Evolutionary conservation across 1,140 invertebrate genomes (phyloP), one percentile per base, ranked within the genome.

Genomic region (Neodiprion lecontei): DNA sequence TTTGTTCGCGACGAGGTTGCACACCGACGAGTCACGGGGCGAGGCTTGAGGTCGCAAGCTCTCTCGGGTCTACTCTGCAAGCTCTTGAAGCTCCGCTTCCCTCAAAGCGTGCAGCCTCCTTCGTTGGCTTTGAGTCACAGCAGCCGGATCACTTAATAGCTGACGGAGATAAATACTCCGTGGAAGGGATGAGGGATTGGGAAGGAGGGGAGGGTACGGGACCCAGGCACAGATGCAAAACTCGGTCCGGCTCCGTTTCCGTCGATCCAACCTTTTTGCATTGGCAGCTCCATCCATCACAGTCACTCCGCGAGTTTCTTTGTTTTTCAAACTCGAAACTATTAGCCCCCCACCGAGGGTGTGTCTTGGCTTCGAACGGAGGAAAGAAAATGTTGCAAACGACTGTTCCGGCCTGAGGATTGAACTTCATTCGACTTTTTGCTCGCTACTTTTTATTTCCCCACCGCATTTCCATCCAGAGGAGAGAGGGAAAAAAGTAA

Each of bases 21-120:
- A 14, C 53, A 61, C 9, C n/a, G 11, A 1, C 53, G 53, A 61
- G 53, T 61, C 53, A 61, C 5, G 9, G n/a, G n/a, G 11, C n/a
- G 53, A 61, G 53, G n/a, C 53, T 61, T 61, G 53, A 61, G 53
- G 53, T 61, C 53, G 53, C 53, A 61, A 61, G 53, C 53, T 61
- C 53, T 61, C 53, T 61, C 53, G 53, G n/a, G 5, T 61, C 53
- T 61, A 17, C 53, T 61, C 11, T 61, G 11, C 53, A 12, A 17
- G 53, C n/a, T 17, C 53, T 61, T 17, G n/a, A 61, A 61, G n/a
- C 53, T 12, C 28, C 11, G 8, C 9, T 8, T 17, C 53, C 11
- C 53, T 61, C 53, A 61, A 12, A 61, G 53, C 53, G 11, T 17
- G 11, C 53, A 61, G 53, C 53, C 53, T 61, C 53, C 53, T 40